phyloP scores from a whole-genome alignment of 1,140 invertebrate genomes.

The Bilobella aurantiaca region DNA sequence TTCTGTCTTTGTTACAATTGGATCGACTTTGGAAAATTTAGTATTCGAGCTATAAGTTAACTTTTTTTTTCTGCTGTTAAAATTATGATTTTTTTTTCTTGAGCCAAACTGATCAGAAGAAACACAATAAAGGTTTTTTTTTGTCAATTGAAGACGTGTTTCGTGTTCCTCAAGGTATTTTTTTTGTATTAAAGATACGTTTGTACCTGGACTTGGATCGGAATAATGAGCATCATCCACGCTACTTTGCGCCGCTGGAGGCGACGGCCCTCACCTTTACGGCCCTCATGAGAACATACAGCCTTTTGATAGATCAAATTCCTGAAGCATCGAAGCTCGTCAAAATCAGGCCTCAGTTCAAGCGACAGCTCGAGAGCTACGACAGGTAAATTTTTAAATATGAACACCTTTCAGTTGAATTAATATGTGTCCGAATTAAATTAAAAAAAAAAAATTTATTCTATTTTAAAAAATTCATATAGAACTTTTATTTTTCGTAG shows the following conservation, averaged over 20 bases:
- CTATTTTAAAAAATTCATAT: background rate
- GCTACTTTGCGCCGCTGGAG: background rate
- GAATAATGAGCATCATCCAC: slow-evolving; percentile 12
- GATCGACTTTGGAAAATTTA: no score
- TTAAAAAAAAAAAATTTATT: background rate
- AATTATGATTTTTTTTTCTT: no score
- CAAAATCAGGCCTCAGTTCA: slow-evolving; percentile 54
- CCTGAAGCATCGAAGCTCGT: slow-evolving; percentile 49
- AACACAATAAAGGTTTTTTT: no score
- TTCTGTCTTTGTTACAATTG: no score
- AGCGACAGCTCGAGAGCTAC: slow-evolving; percentile 68
- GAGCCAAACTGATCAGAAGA: no score
- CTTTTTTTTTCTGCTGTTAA: no score
- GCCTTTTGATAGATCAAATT: slow-evolving; percentile 51
- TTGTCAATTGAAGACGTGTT: no score
- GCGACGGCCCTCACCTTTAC: slow-evolving; percentile 38
- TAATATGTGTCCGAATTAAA: background rate
- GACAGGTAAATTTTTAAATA: slow-evolving; percentile 43
- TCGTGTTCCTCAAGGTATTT: no score
- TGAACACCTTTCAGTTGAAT: background rate
- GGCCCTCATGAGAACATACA: slow-evolving; percentile 62
- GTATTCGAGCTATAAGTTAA: no score
- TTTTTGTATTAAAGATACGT: slow-evolving; percentile 30
- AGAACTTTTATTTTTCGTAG: slow-evolving; percentile 38
- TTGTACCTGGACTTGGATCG: slow-evolving; percentile 33